Evolutionary conservation across 2,113 vertebrate species (phyloP), one percentile per base, ranked within the genome.

Genomic region (Chascanopsetta lugubris): DNA sequence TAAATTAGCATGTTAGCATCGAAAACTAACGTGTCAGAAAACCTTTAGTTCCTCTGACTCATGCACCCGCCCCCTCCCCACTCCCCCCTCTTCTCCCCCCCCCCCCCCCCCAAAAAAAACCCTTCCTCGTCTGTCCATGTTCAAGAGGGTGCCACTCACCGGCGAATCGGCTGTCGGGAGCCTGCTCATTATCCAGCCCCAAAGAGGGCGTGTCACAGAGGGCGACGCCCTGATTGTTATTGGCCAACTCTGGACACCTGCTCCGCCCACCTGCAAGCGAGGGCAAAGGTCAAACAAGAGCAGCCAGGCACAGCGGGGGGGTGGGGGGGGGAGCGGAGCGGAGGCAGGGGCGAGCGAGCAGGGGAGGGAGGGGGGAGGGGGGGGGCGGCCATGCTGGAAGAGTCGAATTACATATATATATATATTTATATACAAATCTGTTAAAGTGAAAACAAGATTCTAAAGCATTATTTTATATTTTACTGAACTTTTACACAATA

Each of bases 121-220:
- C n/a, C n/a, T 68, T 83, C 80, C 75, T 79, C 77, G 82, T 87
- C 87, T 91, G 94, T 94, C 94, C 94, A 91, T 93, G 95, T 94
- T 94, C 94, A 90, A 92, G 92, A 93, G 92, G 92, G 84, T 92
- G 95, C 95, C 96, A 99, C 97, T 99, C 97, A 99, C 97, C 97
- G 78, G 96, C 93, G 90, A 97, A 95, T 95, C 94, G 93, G 94
- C 93, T 93, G 92, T 98, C 93, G 93, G 96, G 91, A 94, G 95
- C 94, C 93, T 95, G 96, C 93, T 96, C 94, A 97, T 98, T 98
- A 95, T 99, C 97, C 96, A 99, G 92, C 92, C 94, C 95, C 94
- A 95, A 93, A 94, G 94, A 95, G 89, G 94, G 93, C 93, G 93
- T 94, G 90, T 92, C 92, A 90, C 89, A 93, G 82, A 84, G 92